Evolutionary conservation across 2,888 invertebrate genomes (phyloP).

Genomic region (Phyllotreta striolata): DNA sequence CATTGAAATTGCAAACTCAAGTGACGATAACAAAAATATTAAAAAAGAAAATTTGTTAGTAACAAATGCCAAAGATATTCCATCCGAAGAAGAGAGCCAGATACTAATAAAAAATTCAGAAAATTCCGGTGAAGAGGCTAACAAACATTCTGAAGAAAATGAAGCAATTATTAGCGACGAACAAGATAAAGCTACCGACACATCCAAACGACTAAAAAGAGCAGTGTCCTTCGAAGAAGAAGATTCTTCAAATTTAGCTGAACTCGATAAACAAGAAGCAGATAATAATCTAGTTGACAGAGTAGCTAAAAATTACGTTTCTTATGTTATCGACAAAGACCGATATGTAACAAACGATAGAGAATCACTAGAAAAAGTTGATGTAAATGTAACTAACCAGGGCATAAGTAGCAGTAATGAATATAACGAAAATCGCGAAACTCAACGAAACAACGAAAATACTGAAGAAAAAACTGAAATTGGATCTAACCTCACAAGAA

Average conservation of each 20-base stretch:
- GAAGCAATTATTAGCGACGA: no score
- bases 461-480: neutral
- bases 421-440: neutral
- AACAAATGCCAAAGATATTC: no score
- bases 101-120: no score
- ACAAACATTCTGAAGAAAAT: no score
- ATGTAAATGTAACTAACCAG: neutral
- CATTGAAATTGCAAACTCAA: neutral
- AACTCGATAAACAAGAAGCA: neutral
- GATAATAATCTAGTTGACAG: constrained; percentile 27
- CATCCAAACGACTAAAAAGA: constrained; percentile 1
- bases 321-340: constrained; percentile 32
- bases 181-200: no score
- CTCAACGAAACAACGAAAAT: neutral
- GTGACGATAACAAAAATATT: neutral
- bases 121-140: no score
- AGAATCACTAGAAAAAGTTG: constrained; percentile 4
- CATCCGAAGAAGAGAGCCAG: no score
- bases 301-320: constrained; percentile 34
- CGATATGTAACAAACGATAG: constrained; percentile 10
- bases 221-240: neutral
- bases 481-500: neutral
- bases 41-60: neutral
- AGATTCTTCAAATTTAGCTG: neutral
- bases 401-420: neutral